Percentiles rank a stretch among this genome's conserved stretches.
phyloP scores from a whole-genome alignment of 2,113 vertebrate species.

The Cololabis saira region DNA sequence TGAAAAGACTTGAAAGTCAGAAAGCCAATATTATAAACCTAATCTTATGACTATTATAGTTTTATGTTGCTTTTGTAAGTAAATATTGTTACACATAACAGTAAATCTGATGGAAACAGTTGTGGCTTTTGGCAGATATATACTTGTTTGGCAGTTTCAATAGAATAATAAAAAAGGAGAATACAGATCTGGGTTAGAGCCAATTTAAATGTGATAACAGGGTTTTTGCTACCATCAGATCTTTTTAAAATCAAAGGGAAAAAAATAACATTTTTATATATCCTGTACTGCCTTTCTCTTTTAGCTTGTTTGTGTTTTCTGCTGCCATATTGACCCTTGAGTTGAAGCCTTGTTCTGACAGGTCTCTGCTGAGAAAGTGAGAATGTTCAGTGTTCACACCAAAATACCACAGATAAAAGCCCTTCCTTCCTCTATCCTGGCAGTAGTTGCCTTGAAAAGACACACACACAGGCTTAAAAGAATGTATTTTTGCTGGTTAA shows the following conservation, averaged over 20 bases:
- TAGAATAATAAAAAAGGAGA: too few relatives aligned
- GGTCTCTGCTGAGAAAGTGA: conserved; percentile 56
- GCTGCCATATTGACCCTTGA: conserved; percentile 31
- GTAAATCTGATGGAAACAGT: too few relatives aligned
- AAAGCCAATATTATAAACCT: too few relatives aligned
- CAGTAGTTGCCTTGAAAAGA: conserved; percentile 60
- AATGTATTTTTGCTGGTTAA: conserved; percentile 32
- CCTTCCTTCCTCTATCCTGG: conserved; percentile 73
- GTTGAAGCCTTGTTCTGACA: conserved; percentile 26
- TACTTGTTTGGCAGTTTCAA: too few relatives aligned
- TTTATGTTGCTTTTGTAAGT: too few relatives aligned
- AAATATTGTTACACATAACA: too few relatives aligned
- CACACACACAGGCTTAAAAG: conserved; percentile 30
- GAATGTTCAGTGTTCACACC: conserved; percentile 34
- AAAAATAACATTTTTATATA: conserved; percentile 49
- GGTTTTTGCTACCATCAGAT: not conserved
- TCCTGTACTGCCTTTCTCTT: conserved; percentile 51
- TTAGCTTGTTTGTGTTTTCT: conserved; percentile 16
- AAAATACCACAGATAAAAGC: conserved; percentile 56
- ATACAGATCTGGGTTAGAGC: not conserved
- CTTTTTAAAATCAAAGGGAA: conserved; percentile 32
- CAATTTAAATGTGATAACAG: not conserved
- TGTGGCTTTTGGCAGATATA: too few relatives aligned
- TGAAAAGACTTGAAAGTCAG: too few relatives aligned
- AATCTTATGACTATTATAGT: too few relatives aligned